Conservation (phyloP, 2,113 vertebrate genomes). For the Eptesicus fuscus region DNA sequence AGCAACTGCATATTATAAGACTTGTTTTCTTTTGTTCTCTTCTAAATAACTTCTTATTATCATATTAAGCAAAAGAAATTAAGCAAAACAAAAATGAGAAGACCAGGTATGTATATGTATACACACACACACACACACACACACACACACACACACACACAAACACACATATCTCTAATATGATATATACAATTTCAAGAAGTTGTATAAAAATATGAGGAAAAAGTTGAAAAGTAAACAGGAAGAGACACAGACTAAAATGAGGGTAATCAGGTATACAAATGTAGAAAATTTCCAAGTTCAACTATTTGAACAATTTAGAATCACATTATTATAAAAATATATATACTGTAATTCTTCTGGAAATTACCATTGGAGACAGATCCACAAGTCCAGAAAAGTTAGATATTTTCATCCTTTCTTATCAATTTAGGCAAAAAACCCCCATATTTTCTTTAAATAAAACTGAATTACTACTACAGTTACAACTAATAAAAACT, state of each 20-base stretch:
- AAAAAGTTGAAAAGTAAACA: slow-evolving; percentile 46
- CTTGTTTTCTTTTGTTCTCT: slow-evolving; percentile 3
- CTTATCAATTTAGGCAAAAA: not conserved
- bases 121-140: not conserved
- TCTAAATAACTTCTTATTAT: slow-evolving; percentile 32
- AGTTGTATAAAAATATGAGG: slow-evolving; percentile 27
- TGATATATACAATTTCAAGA: slow-evolving; percentile 37
- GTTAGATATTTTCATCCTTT: slow-evolving; percentile 6
- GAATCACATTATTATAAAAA: slow-evolving; percentile 32
- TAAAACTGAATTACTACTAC: not conserved
- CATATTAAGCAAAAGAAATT: slow-evolving; percentile 30
- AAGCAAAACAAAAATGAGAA: slow-evolving; percentile 22
- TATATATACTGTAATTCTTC: not conserved
- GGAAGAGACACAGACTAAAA: slow-evolving; percentile 41
- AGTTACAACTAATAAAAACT: not conserved
- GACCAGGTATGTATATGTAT: not conserved
- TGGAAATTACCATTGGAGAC: not conserved
- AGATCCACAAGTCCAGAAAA: not conserved
- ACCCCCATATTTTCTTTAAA: slow-evolving; percentile 45
- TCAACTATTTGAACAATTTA: slow-evolving; percentile 20
- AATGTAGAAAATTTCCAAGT: slow-evolving; percentile 39
- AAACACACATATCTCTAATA: not conserved
- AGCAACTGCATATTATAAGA: not conserved
- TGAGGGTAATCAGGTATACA: not conserved
- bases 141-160: not conserved